A percentile compares a stretch with the other conserved stretches of the same genome.
Conservation (phyloP, 2,113 vertebrate species). For the Paedocypris sp. region DNA sequence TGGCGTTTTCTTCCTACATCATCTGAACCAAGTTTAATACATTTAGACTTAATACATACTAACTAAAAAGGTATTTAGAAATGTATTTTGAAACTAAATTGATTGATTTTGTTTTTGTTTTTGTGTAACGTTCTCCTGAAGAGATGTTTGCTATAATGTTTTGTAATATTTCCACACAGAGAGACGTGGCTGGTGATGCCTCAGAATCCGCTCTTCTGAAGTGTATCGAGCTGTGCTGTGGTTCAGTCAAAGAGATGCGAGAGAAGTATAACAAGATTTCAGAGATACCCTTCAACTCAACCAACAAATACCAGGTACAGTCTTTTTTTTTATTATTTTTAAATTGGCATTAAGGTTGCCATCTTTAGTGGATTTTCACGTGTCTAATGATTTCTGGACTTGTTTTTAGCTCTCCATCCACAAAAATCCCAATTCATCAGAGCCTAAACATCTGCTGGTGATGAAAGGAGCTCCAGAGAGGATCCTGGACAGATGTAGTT, state of each 20-base stretch:
- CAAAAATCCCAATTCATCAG: conserved; percentile 50
- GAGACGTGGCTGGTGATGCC: conserved; percentile 81
- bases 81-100: no score
- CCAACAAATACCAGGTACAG: conserved; percentile 88
- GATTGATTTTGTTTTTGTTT: no score
- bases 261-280: conserved; percentile 71
- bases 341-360: background rate
- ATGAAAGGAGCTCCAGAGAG: conserved; percentile 90
- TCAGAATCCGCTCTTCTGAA: conserved; percentile 88
- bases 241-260: conserved; percentile 77
- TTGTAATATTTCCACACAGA: conserved; percentile 46
- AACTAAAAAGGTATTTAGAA: no score
- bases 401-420: conserved; percentile 75
- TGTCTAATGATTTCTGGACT: background rate
- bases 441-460: conserved; percentile 68
- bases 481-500: conserved; percentile 83
- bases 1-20: no score
- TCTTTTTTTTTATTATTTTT: background rate
- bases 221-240: conserved; percentile 85
- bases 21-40: no score
- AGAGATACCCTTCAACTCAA: conserved; percentile 91
- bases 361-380: background rate
- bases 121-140: background rate
- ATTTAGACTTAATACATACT: no score
- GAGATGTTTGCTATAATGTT: background rate